Percentiles rank a stretch among this genome's conserved stretches.
Evolutionary conservation across 2,797 vertebrate genomes (phyloP).

Genomic region (Lophius americanus): DNA sequence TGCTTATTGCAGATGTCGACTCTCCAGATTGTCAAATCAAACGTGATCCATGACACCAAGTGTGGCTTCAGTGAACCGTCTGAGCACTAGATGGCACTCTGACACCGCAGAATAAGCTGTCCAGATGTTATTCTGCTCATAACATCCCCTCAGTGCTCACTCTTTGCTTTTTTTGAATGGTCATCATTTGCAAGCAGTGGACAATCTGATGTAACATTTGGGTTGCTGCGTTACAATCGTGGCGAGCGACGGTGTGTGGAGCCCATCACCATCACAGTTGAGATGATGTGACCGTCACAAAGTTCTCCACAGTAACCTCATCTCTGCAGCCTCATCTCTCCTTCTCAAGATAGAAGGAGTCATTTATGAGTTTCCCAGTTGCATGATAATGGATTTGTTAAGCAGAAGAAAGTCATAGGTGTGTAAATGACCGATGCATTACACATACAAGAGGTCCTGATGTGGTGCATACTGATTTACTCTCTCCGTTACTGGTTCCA

Average conservation of each 20-base stretch:
- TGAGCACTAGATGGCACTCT: constrained; percentile 72
- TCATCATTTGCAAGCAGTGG: constrained; percentile 62
- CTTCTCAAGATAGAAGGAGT: constrained; percentile 2
- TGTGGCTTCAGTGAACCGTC: background rate
- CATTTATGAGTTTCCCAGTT: constrained; percentile 1
- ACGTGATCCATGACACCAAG: background rate
- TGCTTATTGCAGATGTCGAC: background rate
- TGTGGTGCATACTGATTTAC: too few relatives aligned
- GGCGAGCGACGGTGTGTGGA: constrained; percentile 14
- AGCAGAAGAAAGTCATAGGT: too few relatives aligned
- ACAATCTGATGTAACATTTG: constrained; percentile 65
- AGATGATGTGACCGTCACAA: constrained; percentile 6
- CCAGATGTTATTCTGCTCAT: constrained; percentile 61
- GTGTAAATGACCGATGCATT: too few relatives aligned
- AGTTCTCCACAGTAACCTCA: constrained; percentile 14
- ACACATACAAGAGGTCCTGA: too few relatives aligned
- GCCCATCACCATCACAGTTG: constrained; percentile 52
- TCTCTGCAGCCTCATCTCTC: constrained; percentile 3
- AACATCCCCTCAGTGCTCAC: constrained; percentile 51
- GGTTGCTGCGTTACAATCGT: constrained; percentile 54
- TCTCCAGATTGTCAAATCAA: background rate
- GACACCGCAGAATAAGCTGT: constrained; percentile 40
- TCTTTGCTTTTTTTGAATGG: constrained; percentile 63
- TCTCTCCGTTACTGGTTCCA: too few relatives aligned
- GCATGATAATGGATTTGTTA: background rate